phyloP scores from a whole-genome alignment of 2,888 invertebrate genomes.

The Aplocera efformata region DNA sequence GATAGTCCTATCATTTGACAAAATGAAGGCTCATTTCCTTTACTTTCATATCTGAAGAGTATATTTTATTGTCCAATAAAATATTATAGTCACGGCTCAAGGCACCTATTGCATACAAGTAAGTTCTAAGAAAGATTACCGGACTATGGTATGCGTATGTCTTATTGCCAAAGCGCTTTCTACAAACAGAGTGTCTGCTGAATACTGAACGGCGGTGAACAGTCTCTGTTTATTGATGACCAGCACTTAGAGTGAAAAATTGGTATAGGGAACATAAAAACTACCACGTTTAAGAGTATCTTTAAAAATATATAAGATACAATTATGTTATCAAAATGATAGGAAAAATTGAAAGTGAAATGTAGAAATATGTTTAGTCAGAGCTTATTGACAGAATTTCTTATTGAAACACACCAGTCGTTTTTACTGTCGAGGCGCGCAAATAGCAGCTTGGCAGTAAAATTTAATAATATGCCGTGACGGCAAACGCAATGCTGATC shows the following conservation, averaged over 20 bases:
- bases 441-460: no score
- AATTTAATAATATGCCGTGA: no score
- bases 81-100: slow-evolving; percentile 59
- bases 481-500: no score
- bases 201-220: slow-evolving; percentile 56
- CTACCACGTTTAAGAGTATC: no score
- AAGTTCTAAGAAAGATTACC: slow-evolving; percentile 75
- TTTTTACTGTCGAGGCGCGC: no score
- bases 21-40: slow-evolving; percentile 25
- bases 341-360: no score
- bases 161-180: slow-evolving; percentile 78
- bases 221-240: slow-evolving; percentile 45
- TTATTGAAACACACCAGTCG: no score
- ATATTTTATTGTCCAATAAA: slow-evolving; percentile 32
- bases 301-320: no score
- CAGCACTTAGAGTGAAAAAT: slow-evolving; percentile 10
- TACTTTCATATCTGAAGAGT: slow-evolving; percentile 22
- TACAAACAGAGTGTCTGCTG: slow-evolving; percentile 61
- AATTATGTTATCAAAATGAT: no score
- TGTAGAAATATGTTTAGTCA: no score
- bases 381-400: no score
- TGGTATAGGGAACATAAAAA: slow-evolving; percentile 7
- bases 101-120: slow-evolving; percentile 59
- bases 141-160: slow-evolving; percentile 69
- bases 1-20: slow-evolving; percentile 13